Evolutionary conservation across 2,888 invertebrate genomes (phyloP).

Genomic region (Plebejus argus): DNA sequence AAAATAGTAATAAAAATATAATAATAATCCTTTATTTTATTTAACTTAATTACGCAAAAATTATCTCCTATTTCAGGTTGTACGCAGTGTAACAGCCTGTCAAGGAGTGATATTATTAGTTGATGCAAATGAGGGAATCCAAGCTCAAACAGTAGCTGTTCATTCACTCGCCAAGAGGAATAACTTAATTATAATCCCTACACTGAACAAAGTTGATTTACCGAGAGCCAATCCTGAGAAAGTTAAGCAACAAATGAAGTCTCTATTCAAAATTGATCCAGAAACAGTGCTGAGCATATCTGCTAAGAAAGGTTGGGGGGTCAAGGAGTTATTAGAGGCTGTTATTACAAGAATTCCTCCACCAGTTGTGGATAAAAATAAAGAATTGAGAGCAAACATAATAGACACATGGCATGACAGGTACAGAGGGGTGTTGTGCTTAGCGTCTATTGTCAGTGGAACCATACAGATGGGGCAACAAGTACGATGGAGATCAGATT

Average conservation of each 20-base stretch:
- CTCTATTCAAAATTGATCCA: conserved; percentile 90
- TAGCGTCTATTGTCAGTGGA: conserved; percentile 90
- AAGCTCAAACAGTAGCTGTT: conserved; percentile 99
- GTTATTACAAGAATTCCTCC: conserved; percentile 90
- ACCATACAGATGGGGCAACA: conserved; percentile 86
- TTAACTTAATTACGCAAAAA: no score
- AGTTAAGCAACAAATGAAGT: conserved; percentile 88
- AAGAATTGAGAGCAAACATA: conserved; percentile 88
- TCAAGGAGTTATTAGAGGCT: conserved; percentile 87
- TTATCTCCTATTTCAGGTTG: conserved; percentile 73
- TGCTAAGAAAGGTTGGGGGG: conserved; percentile 94
- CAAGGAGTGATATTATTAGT: conserved; percentile 97
- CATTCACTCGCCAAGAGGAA: conserved; percentile 93
- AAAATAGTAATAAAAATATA: neutral
- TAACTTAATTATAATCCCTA: conserved; percentile 92
- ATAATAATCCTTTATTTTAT: neutral
- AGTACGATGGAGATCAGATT: conserved; percentile 86
- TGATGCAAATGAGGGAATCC: conserved; percentile 97
- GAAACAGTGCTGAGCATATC: conserved; percentile 90
- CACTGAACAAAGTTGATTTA: conserved; percentile 97
- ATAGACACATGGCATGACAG: conserved; percentile 97
- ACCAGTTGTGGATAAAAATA: conserved; percentile 81
- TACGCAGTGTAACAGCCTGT: conserved; percentile 94
- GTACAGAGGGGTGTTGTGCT: conserved; percentile 89
- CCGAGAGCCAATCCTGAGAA: conserved; percentile 93